Percentiles rank a stretch among this genome's conserved stretches.
Conservation (phyloP, 2,888 invertebrate genomes). For the Dascillus cervinus region DNA sequence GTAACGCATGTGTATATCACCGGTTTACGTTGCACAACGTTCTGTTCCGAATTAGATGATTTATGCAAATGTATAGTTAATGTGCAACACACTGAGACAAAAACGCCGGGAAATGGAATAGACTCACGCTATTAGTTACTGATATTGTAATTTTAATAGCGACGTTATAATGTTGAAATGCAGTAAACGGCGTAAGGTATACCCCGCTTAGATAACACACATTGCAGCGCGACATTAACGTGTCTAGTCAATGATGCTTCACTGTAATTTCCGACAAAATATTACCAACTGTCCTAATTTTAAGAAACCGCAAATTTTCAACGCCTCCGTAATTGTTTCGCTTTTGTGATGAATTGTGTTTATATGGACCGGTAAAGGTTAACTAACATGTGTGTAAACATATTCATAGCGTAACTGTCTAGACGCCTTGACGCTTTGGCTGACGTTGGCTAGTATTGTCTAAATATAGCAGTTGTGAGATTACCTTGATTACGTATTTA, state of each 20-base stretch:
- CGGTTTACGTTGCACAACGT: conserved; percentile 10
- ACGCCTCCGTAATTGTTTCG: no score
- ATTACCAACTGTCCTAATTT: no score
- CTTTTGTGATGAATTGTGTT: no score
- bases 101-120: conserved; percentile 18
- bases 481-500: no score
- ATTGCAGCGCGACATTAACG: conserved; percentile 16
- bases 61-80: conserved; percentile 22
- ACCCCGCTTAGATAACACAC: conserved; percentile 17
- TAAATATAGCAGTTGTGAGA: conserved; percentile 19
- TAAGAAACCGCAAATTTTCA: no score
- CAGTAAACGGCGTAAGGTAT: conserved; percentile 16
- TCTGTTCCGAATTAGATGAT: conserved; percentile 18
- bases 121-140: conserved; percentile 19
- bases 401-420: conserved; percentile 29
- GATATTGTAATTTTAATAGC: conserved; percentile 19
- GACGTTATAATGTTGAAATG: conserved; percentile 11
- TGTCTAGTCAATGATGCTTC: conserved; percentile 12
- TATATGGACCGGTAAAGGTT: conserved; percentile 20
- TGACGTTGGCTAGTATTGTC: conserved; percentile 18
- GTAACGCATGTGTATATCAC: conserved; percentile 13
- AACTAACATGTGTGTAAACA: conserved; percentile 27
- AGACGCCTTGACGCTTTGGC: conserved; percentile 25
- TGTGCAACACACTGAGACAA: conserved; percentile 17
- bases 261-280: conserved; percentile 12